A percentile compares a stretch with the other conserved stretches of the same genome.
phyloP scores from a whole-genome alignment of 2,888 invertebrate genomes.

The Philereme vetulata region DNA sequence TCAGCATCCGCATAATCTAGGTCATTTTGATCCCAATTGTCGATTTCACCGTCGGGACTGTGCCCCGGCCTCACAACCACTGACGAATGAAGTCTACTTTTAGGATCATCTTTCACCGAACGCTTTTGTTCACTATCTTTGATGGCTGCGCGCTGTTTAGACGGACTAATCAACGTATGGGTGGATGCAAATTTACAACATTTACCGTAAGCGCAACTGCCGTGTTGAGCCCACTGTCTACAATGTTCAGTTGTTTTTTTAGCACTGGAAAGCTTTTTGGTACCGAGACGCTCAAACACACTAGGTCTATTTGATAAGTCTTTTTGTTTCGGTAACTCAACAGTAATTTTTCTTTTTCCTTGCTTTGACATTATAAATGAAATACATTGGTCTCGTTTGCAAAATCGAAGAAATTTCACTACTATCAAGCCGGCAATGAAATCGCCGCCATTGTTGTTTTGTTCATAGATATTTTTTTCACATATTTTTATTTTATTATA shows the following conservation, averaged over 20 bases:
- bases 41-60: constrained; percentile 87
- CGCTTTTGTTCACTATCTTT: constrained; percentile 84
- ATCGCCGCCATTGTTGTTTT: constrained; percentile 53
- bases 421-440: constrained; percentile 50
- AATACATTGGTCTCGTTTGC: constrained; percentile 74
- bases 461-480: constrained; percentile 14
- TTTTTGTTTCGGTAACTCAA: constrained; percentile 88
- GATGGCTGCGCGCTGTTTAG: constrained; percentile 87
- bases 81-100: constrained; percentile 86
- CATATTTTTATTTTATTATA: not conserved
- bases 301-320: constrained; percentile 87
- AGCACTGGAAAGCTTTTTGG: constrained; percentile 84
- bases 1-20: constrained; percentile 92
- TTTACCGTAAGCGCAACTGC: constrained; percentile 90
- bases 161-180: constrained; percentile 89
- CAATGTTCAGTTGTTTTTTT: constrained; percentile 87
- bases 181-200: constrained; percentile 90
- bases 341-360: constrained; percentile 91
- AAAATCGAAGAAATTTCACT: constrained; percentile 53
- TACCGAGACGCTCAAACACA: constrained; percentile 92
- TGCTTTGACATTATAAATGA: constrained; percentile 84
- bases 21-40: constrained; percentile 91
- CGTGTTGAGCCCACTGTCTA: constrained; percentile 90
- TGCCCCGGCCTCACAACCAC: constrained; percentile 83
- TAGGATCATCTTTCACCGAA: constrained; percentile 84